A percentile compares a stretch with the other conserved stretches of the same genome.
Conservation (phyloP, 2,797 vertebrate species). For the Gallirallus australis region DNA sequence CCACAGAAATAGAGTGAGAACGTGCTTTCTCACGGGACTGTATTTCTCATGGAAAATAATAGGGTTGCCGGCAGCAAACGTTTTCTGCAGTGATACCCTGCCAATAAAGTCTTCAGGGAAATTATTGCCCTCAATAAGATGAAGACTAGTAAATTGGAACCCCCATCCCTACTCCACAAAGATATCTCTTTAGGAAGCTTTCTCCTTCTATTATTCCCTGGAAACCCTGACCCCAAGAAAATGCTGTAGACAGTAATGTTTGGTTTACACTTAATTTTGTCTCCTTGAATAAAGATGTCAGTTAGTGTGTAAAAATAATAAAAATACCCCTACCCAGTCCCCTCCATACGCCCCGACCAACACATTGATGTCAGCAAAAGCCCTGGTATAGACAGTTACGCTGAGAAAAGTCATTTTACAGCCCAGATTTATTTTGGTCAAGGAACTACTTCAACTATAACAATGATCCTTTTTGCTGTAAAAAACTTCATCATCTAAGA, state of each 20-base stretch:
- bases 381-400: neutral
- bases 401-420: conserved; percentile 10
- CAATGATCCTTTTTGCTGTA: neutral
- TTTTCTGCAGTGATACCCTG: conserved; percentile 66
- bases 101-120: conserved; percentile 77
- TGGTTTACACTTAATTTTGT: conserved; percentile 63
- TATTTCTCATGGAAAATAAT: conserved; percentile 71
- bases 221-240: conserved; percentile 56
- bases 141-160: conserved; percentile 71
- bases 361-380: neutral
- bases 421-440: neutral
- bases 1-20: conserved; percentile 73
- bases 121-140: conserved; percentile 71
- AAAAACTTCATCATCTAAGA: neutral
- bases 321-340: neutral
- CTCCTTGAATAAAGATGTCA: conserved; percentile 58
- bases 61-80: conserved; percentile 52
- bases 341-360: neutral
- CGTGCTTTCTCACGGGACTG: conserved; percentile 80
- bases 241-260: conserved; percentile 33
- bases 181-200: conserved; percentile 66
- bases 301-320: conserved; percentile 25
- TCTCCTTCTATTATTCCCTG: conserved; percentile 63
- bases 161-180: conserved; percentile 55
- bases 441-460: neutral